A percentile compares a stretch with the other conserved stretches of the same genome.
Evolutionary conservation across 2,888 invertebrate genomes (phyloP).

Genomic region (Drosophila kanekoi): DNA sequence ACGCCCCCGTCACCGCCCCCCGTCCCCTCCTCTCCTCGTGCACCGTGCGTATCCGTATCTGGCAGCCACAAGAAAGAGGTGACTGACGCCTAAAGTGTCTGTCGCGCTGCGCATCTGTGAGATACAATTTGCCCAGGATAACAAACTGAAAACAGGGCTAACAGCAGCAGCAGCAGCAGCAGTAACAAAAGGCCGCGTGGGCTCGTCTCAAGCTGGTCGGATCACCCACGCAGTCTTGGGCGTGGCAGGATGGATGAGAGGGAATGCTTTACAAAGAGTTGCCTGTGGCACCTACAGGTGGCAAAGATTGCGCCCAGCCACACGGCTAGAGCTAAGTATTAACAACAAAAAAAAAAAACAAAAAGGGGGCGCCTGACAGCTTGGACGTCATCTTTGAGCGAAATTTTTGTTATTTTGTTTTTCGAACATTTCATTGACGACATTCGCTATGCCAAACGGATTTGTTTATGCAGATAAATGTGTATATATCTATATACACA

Average conservation of each 20-base stretch:
- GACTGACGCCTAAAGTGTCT: conserved; percentile 67
- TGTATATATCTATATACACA: conserved; percentile 18
- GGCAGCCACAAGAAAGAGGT: conserved; percentile 36
- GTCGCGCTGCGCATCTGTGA: conserved; percentile 25
- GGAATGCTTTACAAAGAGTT: background rate
- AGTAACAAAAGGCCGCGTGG: conserved; percentile 31
- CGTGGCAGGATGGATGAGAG: background rate
- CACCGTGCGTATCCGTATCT: conserved; percentile 24
- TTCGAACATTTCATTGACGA: conserved; percentile 59
- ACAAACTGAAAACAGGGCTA: conserved; percentile 19
- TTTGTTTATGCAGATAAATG: conserved; percentile 26
- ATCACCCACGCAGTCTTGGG: conserved; percentile 24
- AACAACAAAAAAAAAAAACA: no score
- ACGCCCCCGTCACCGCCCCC: background rate
- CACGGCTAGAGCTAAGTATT: background rate
- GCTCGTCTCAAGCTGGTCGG: conserved; percentile 20
- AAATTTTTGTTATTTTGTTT: conserved; percentile 26
- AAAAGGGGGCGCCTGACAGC: conserved; percentile 28
- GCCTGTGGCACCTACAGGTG: conserved; percentile 62
- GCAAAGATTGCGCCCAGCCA: conserved; percentile 57
- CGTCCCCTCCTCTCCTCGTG: no score
- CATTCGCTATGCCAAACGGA: conserved; percentile 36
- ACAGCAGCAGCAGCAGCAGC: background rate
- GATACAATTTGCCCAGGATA: conserved; percentile 31
- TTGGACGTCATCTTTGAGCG: conserved; percentile 43